Conservation (phyloP, 2,888 invertebrate species). For the Diplolepis rosae region DNA sequence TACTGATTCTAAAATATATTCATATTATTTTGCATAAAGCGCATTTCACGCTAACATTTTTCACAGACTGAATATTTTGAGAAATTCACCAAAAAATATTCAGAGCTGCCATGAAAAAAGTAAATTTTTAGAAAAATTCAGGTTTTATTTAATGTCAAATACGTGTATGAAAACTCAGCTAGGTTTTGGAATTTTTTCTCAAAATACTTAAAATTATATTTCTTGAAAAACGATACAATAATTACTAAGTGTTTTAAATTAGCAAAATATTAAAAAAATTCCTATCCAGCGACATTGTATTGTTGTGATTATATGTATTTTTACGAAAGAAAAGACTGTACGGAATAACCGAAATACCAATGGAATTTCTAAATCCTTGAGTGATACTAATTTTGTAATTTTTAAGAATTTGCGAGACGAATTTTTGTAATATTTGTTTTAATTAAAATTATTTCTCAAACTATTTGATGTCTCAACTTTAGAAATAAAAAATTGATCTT, state of each 20-base stretch:
- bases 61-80: too few relatives aligned
- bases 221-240: slow-evolving; percentile 3
- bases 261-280: not conserved
- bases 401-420: not conserved
- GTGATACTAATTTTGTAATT: too few relatives aligned
- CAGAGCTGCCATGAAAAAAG: too few relatives aligned
- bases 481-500: not conserved
- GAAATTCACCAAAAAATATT: too few relatives aligned
- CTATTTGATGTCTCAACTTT: too few relatives aligned
- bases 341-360: not conserved
- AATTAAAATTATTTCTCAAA: too few relatives aligned
- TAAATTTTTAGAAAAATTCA: slow-evolving; percentile 4
- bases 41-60: too few relatives aligned
- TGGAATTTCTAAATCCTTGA: slow-evolving; percentile 14
- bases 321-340: slow-evolving; percentile 14
- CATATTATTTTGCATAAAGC: too few relatives aligned
- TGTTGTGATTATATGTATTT: slow-evolving; percentile 9
- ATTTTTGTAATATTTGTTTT: too few relatives aligned
- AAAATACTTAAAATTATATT: not conserved
- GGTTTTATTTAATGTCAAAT: not conserved
- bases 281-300: slow-evolving; percentile 12
- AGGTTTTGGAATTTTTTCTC: not conserved
- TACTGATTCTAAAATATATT: too few relatives aligned
- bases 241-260: slow-evolving; percentile 16
- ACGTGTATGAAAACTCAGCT: too few relatives aligned